Conservation (phyloP, 2,888 invertebrate genomes). For the Prosapia bicincta region DNA sequence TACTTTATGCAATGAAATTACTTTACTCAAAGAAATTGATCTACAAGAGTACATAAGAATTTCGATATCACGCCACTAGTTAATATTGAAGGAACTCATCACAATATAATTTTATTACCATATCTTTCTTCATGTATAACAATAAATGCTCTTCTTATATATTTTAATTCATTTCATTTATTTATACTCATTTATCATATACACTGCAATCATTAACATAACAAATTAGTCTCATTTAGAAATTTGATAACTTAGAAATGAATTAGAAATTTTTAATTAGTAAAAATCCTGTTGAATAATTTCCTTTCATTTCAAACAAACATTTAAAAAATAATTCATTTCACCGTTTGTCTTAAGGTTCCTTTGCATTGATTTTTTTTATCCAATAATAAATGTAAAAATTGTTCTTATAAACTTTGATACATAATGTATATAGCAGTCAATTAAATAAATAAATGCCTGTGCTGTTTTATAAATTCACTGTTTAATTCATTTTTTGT, state of each 20-base stretch:
- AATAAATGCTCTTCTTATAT: neutral
- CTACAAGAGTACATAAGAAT: too few relatives aligned
- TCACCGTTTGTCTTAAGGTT: neutral
- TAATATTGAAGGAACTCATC: neutral
- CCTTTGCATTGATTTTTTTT: neutral
- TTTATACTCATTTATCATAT: slow-evolving; percentile 3
- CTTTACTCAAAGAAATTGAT: too few relatives aligned
- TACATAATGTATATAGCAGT: too few relatives aligned
- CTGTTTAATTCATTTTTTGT: too few relatives aligned
- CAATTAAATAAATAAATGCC: too few relatives aligned
- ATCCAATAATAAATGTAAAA: too few relatives aligned
- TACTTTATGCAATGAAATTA: too few relatives aligned
- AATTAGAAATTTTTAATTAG: neutral
- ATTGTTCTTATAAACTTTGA: too few relatives aligned
- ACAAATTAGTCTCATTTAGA: neutral
- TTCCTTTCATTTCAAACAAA: neutral
- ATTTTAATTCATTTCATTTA: too few relatives aligned
- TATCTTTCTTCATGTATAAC: neutral
- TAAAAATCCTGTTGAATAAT: neutral
- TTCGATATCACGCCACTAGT: too few relatives aligned
- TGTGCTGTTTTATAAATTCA: too few relatives aligned
- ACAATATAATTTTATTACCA: neutral
- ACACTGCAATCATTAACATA: neutral
- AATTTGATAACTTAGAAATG: neutral
- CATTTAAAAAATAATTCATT: neutral